These are phyloP conservation scores for Saturnia japonica DNA, from an alignment of 2,888 invertebrate genomes.

Conservation along the genomic window DNA sequence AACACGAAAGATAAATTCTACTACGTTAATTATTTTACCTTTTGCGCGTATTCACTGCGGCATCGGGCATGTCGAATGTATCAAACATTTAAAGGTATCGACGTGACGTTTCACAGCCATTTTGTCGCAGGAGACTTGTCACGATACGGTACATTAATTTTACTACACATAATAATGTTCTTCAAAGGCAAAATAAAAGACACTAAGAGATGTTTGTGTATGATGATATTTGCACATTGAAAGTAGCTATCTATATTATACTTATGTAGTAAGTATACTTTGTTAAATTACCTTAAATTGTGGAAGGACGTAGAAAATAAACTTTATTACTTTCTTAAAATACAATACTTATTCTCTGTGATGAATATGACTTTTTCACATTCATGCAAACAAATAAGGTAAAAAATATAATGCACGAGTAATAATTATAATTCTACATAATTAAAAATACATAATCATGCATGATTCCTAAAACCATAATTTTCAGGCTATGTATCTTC, in stretches of 20 bases:
- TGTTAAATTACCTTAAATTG: background rate
- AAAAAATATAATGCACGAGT: too few species aligned
- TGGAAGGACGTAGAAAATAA: background rate
- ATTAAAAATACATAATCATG: too few species aligned
- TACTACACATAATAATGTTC: slow-evolving; percentile 36
- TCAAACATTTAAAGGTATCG: slow-evolving; percentile 57
- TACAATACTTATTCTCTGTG: background rate
- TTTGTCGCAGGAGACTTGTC: slow-evolving; percentile 47
- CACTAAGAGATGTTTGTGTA: slow-evolving; percentile 14
- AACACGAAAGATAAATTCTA: background rate
- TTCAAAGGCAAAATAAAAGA: slow-evolving; percentile 35
- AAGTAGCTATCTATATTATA: slow-evolving; percentile 8
- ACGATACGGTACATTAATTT: slow-evolving; percentile 50
- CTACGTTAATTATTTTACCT: slow-evolving; percentile 6
- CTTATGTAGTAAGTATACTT: background rate
- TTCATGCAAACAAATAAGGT: too few species aligned
- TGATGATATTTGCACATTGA: slow-evolving; percentile 23
- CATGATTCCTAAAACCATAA: too few species aligned
- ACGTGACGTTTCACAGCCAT: slow-evolving; percentile 50
- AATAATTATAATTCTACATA: too few species aligned
- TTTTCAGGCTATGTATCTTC: too few species aligned
- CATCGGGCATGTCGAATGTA: slow-evolving; percentile 36
- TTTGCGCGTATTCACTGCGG: slow-evolving; percentile 31
- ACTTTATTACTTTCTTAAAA: background rate
- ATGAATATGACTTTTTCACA: background rate